These are phyloP conservation scores for Amniataba percoides DNA, from an alignment of 2,797 vertebrate species.

Conservation along the genomic window DNA sequence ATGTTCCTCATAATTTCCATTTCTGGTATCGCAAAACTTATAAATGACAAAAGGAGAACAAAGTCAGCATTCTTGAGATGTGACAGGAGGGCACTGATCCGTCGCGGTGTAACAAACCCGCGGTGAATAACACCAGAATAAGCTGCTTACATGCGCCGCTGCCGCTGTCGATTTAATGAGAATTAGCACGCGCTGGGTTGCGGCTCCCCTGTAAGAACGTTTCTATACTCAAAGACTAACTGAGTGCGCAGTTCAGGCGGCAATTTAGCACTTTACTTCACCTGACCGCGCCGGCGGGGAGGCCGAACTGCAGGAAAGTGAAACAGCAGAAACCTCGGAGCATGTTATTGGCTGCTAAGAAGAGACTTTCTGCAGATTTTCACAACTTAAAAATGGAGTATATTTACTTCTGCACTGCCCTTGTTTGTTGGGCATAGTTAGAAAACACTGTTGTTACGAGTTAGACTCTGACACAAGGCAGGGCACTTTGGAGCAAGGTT, in stretches of 20 bases:
- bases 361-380: neutral
- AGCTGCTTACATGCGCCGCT: constrained; percentile 73
- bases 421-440: neutral
- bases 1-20: neutral
- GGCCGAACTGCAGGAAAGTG: neutral
- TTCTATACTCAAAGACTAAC: constrained; percentile 15
- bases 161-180: constrained; percentile 74
- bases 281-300: neutral
- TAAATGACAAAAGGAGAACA: constrained; percentile 2
- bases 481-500: no score
- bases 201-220: constrained; percentile 11
- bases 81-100: constrained; percentile 51
- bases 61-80: constrained; percentile 16
- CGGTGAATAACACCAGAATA: constrained; percentile 61
- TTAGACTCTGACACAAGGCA: no score
- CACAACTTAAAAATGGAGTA: neutral
- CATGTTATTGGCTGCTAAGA: neutral
- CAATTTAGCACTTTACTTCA: neutral
- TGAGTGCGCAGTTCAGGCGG: neutral
- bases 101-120: constrained; percentile 36
- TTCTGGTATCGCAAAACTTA: constrained; percentile 1
- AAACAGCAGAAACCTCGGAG: neutral
- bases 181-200: constrained; percentile 63
- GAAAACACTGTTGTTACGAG: no score
- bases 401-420: neutral